Base-by-base conservation (phyloP, 2,888 invertebrate genomes). In the Leptopilina syphax region DNA sequence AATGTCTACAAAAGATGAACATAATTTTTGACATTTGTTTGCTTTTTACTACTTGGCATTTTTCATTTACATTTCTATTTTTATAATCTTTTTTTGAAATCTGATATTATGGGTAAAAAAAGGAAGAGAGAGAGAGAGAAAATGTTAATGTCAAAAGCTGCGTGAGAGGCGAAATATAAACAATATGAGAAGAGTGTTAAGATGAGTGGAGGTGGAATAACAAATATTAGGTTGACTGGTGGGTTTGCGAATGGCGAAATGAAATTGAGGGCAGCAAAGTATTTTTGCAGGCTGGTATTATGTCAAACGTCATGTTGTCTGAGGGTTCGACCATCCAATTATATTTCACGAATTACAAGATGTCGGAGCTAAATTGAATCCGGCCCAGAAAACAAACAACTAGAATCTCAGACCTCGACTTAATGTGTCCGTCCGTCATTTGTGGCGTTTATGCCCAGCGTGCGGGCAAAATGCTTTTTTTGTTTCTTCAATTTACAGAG, bases 311-410 rank as follows among this genome's bases (percentile, higher is more conserved):
- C 87, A 87, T 85, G 34, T 65, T 65, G 85, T 85, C 84, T 78
- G 85, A 83, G 84, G 85, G 85, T 86, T 84, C 83, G 87, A 84
- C 78, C 87, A 82, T 86, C 88, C 87, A 88, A 88, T 89, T 88
- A 87, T 87, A 88, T 88, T 87, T 85, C 85, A 84, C 88, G 89
- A 88, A 88, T 86, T 85, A 85, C 85, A 87, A 89, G 84, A 85
- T 86, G 87, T 85, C 86, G 83, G 73, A 85, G 82, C 87, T 86
- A 89, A 91, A 91, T 90, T 90, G 90, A 91, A 90, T 89, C 85
- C 85, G 86, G 85, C 86, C 87, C 86, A 86, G 86, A 87, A 87
- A 87, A 88, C 83, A 85, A 86, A 85, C 85, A 85, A 65, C 81
- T 83, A 83, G 83, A 83, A 80, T 76, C 47, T 77, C 68, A 80